A percentile compares a stretch with the other conserved stretches of the same genome.
These are phyloP conservation scores for Scaptomyza flava DNA, from an alignment of 2,888 invertebrate species.

Conservation along the genomic window DNA sequence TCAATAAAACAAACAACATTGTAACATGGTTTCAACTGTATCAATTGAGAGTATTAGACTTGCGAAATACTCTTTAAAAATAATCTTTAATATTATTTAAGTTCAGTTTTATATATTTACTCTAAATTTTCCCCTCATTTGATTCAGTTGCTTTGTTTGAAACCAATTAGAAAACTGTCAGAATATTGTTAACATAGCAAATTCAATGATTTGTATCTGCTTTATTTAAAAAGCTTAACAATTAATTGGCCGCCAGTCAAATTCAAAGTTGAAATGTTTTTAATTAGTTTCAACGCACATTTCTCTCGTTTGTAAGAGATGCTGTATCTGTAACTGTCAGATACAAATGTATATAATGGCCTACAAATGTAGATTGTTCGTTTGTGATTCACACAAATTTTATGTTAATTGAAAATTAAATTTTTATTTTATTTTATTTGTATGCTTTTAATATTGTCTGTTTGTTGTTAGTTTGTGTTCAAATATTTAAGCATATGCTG, in stretches of 20 bases:
- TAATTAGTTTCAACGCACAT: slow-evolving; percentile 48
- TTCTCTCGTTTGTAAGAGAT: slow-evolving; percentile 9
- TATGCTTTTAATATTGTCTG: not conserved
- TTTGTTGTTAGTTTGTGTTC: slow-evolving; percentile 44
- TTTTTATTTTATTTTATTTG: slow-evolving; percentile 11
- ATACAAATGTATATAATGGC: slow-evolving; percentile 15
- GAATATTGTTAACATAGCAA: not conserved
- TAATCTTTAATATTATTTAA: not conserved
- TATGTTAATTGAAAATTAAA: slow-evolving; percentile 63
- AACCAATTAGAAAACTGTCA: slow-evolving; percentile 13
- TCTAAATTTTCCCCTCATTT: not conserved
- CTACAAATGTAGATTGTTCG: slow-evolving; percentile 36
- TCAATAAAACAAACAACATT: not conserved
- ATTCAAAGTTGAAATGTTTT: slow-evolving; percentile 48
- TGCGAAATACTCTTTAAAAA: not conserved
- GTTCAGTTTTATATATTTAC: too few relatives aligned
- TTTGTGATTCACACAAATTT: slow-evolving; percentile 49
- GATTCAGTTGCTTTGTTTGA: not conserved
- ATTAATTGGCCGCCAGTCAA: slow-evolving; percentile 43
- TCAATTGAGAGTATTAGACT: not conserved
- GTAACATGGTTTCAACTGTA: not conserved
- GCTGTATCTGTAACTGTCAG: slow-evolving; percentile 16
- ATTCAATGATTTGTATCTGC: slow-evolving; percentile 8
- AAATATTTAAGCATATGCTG: slow-evolving; percentile 53
- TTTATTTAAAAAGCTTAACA: slow-evolving; percentile 30